Percentiles rank a stretch among this genome's conserved stretches.
These are phyloP conservation scores for Knipowitschia caucasica DNA, from an alignment of 2,797 vertebrate species.

Conservation along the genomic window DNA sequence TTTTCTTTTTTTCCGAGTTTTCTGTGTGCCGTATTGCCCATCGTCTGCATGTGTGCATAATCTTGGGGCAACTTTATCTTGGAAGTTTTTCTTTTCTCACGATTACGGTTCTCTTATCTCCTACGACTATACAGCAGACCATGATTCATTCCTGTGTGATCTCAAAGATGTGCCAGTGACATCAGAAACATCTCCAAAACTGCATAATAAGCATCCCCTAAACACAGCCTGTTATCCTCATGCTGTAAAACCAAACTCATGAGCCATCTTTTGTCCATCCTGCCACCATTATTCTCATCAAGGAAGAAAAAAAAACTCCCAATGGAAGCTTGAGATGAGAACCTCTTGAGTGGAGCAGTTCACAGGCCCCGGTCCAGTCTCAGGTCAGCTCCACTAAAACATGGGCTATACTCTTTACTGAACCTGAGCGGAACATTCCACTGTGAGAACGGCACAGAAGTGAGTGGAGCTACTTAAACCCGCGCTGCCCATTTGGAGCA, in stretches of 20 bases:
- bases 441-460: neutral
- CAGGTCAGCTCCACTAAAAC: conserved; percentile 6
- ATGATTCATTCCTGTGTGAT: too few relatives aligned
- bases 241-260: neutral
- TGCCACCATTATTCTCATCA: neutral
- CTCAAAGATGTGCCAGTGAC: too few relatives aligned
- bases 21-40: too few relatives aligned
- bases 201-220: too few relatives aligned
- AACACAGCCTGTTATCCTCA: neutral
- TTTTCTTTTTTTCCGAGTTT: too few relatives aligned
- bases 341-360: conserved; percentile 22
- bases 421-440: conserved; percentile 6
- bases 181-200: too few relatives aligned
- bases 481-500: neutral
- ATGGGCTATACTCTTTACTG: neutral
- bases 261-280: neutral
- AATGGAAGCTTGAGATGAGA: conserved; percentile 5
- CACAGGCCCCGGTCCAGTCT: conserved; percentile 2
- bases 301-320: too few relatives aligned
- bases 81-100: too few relatives aligned
- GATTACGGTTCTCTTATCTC: too few relatives aligned
- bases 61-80: too few relatives aligned
- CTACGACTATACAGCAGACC: too few relatives aligned
- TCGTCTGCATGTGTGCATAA: too few relatives aligned
- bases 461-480: neutral